These are phyloP conservation scores for Catocala nupta DNA, from an alignment of 2,888 invertebrate species.

Conservation along the genomic window DNA sequence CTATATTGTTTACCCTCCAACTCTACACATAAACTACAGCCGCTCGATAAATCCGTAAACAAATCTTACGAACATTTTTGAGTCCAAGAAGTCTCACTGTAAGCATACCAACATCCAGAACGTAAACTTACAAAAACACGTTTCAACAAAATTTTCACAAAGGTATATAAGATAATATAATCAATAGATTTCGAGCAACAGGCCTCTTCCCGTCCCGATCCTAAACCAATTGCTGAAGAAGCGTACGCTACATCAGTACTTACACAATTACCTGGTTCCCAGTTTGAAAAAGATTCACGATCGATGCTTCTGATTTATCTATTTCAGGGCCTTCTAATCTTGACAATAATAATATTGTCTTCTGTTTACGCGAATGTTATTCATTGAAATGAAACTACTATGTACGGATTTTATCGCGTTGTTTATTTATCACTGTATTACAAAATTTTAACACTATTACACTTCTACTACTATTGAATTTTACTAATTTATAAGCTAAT, in stretches of 20 bases:
- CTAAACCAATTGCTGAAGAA: constrained; percentile 3
- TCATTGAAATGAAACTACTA: too few species aligned
- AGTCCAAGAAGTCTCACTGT: background rate
- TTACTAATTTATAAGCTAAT: too few species aligned
- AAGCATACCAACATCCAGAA: constrained; percentile 6
- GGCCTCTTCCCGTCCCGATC: constrained; percentile 2
- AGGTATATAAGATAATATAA: constrained; percentile 3
- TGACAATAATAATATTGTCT: too few species aligned
- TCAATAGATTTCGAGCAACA: constrained; percentile 1
- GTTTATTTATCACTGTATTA: too few species aligned
- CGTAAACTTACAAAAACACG: constrained; percentile 5
- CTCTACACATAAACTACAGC: background rate
- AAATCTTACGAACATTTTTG: background rate
- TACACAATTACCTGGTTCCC: background rate
- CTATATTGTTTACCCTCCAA: constrained; percentile 1
- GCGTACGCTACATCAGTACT: constrained; percentile 8
- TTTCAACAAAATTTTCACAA: constrained; percentile 10
- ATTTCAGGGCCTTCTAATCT: too few species aligned
- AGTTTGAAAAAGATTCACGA: background rate
- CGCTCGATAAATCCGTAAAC: background rate
- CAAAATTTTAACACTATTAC: too few species aligned
- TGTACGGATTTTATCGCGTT: too few species aligned
- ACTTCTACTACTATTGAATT: too few species aligned
- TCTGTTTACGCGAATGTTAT: too few species aligned
- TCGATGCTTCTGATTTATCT: too few species aligned